Base-by-base conservation (phyloP, 2,888 invertebrate genomes). In the Mythimna lalbum region DNA sequence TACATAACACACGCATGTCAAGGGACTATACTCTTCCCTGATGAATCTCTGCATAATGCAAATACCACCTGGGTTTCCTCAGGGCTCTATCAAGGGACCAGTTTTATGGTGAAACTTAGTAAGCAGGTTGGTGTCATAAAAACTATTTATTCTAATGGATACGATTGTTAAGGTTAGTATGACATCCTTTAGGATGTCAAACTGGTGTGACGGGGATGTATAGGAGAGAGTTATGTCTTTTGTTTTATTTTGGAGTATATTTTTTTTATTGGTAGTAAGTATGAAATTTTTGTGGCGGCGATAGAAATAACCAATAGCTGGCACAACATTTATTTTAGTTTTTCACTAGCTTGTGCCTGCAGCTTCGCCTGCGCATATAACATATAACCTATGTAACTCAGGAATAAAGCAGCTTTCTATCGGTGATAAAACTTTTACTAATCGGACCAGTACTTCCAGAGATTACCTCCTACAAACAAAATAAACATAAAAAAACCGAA, bases 21-120 rank as follows among this genome's bases (percentile, higher is more conserved):
- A 57, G 69, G 70, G 61, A 63, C 71, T 65, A 62, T 79, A 82
- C 83, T 80, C 27, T 19, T 43, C 61, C 21, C 33, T 80, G 83
- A 83, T 83, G 85, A 83, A 84, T 75, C 77, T 77, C 49, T 83
- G 77, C 83, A 83, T 83, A 84, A 80, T 84, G 73, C 74, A 83
- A 69, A 65, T 63, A 71, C 57, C 70, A 80, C 56, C 72, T 70
- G 63, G 63, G 53, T 47, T 82, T 57, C 68, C 55, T 52, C 69
- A 57, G 65, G 71, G 66, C 31, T 62, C 52, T 23, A 77, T 63
- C 57, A 65, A 63, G 36, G 69, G 71, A 50, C 73, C 71, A 74
- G 43, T 77, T 81, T 73, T 69, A 64, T 52, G 49, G 57, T 57
- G 43, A 31, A 68, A 62, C 49, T 70, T 75, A 47, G 23, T 47